Percentiles rank a stretch among this genome's conserved stretches.
These are phyloP conservation scores for Drosophila barbarae DNA, from an alignment of 2,888 invertebrate genomes.

Conservation along the genomic window DNA sequence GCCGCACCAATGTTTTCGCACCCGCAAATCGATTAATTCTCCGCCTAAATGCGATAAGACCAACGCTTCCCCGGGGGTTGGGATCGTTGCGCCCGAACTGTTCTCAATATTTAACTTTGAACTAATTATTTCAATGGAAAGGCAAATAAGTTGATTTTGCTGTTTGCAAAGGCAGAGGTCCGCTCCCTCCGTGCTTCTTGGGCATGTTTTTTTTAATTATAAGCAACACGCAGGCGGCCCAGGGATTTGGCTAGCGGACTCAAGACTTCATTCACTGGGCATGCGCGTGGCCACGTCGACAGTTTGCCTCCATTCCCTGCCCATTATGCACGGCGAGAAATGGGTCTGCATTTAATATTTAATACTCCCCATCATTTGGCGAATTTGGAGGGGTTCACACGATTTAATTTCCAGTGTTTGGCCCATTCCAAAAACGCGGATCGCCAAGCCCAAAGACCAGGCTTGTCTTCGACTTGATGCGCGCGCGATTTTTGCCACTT, in stretches of 20 bases:
- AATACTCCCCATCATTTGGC: not conserved
- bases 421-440: conserved; percentile 9
- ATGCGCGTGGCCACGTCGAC: conserved; percentile 69
- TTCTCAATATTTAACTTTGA: conserved; percentile 73
- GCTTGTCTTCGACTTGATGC: conserved; percentile 60
- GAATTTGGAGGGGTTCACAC: not conserved
- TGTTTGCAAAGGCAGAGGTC: conserved; percentile 32
- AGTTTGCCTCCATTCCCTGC: conserved; percentile 14
- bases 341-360: not conserved
- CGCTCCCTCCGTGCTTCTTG: conserved; percentile 30
- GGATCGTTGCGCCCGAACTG: conserved; percentile 15
- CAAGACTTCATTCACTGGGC: conserved; percentile 47
- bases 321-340: conserved; percentile 7
- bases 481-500: conserved; percentile 76
- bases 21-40: conserved; percentile 76
- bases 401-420: not conserved
- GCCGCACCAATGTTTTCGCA: conserved; percentile 78
- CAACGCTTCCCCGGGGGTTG: conserved; percentile 6
- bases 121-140: conserved; percentile 79
- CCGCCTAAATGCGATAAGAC: conserved; percentile 72
- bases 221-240: conserved; percentile 72
- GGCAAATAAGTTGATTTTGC: conserved; percentile 70
- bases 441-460: conserved; percentile 12
- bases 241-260: conserved; percentile 22
- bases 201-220: conserved; percentile 74